Evolutionary conservation across 35 echinoderm and acorn worm species (phyloP).

Genomic region (Apostichopus japonicus): DNA sequence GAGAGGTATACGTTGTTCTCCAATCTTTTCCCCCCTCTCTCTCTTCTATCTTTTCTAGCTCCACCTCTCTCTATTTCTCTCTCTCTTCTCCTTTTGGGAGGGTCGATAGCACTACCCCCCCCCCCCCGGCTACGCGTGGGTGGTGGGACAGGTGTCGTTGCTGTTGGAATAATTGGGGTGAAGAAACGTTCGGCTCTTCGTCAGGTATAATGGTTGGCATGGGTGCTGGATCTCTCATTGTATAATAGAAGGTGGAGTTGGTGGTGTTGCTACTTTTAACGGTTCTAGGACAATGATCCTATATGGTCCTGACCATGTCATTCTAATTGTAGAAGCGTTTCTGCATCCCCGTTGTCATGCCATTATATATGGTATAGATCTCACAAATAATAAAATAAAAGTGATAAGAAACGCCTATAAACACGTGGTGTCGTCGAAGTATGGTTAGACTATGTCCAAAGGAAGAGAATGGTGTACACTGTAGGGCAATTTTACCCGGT

Average conservation of each 20-base stretch:
- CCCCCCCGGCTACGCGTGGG: too few relatives aligned
- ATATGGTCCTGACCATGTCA: slow-evolving; percentile 8
- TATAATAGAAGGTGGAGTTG: neutral
- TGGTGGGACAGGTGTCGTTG: too few relatives aligned
- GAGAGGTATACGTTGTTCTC: too few relatives aligned
- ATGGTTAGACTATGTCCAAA: neutral
- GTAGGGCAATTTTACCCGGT: neutral
- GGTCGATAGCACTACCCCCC: too few relatives aligned
- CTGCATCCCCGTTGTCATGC: slow-evolving; percentile 39
- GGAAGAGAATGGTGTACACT: neutral
- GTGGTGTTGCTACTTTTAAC: neutral
- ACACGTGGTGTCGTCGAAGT: slow-evolving; percentile 2
- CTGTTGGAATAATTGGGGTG: neutral
- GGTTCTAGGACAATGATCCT: neutral
- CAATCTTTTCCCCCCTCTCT: too few relatives aligned
- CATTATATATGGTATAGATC: neutral
- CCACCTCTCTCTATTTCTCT: too few relatives aligned
- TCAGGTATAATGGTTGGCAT: neutral
- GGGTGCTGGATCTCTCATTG: neutral
- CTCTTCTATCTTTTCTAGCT: too few relatives aligned
- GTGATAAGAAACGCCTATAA: neutral
- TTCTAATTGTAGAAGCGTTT: neutral
- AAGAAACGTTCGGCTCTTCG: neutral
- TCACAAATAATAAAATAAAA: neutral
- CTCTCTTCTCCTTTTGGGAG: too few relatives aligned